Evolutionary conservation across 2,888 invertebrate genomes (phyloP).

Genomic region (Drosophila imparisetae): DNA sequence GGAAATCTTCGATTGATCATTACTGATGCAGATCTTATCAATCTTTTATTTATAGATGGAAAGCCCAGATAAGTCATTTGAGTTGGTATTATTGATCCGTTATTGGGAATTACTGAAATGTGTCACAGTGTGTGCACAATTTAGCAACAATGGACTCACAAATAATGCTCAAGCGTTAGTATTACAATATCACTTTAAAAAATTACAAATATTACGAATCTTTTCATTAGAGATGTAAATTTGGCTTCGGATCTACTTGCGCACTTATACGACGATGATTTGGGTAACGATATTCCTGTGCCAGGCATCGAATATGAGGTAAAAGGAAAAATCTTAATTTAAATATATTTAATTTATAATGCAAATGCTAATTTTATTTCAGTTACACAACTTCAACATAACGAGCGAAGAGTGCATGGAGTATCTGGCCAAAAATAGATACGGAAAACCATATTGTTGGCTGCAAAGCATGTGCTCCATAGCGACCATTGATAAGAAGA

Average conservation of each 20-base stretch:
- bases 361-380: neutral
- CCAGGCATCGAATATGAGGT: constrained; percentile 67
- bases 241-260: constrained; percentile 55
- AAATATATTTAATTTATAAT: neutral
- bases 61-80: constrained; percentile 35
- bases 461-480: constrained; percentile 95
- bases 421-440: constrained; percentile 83
- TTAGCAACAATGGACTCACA: constrained; percentile 21
- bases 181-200: neutral
- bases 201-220: too few species aligned
- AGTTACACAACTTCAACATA: constrained; percentile 50
- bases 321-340: neutral
- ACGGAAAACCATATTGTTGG: constrained; percentile 95
- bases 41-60: constrained; percentile 40
- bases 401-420: constrained; percentile 47
- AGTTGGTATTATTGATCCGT: constrained; percentile 45
- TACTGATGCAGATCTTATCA: neutral
- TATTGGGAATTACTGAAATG: constrained; percentile 67
- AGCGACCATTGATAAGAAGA: constrained; percentile 87
- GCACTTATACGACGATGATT: constrained; percentile 59
- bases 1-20: neutral
- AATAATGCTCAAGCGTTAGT: constrained; percentile 50
- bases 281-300: constrained; percentile 61
- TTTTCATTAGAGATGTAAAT: constrained; percentile 47
- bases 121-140: constrained; percentile 50